Base-by-base conservation (phyloP, 2,888 invertebrate genomes). In the Bugula neritina region DNA sequence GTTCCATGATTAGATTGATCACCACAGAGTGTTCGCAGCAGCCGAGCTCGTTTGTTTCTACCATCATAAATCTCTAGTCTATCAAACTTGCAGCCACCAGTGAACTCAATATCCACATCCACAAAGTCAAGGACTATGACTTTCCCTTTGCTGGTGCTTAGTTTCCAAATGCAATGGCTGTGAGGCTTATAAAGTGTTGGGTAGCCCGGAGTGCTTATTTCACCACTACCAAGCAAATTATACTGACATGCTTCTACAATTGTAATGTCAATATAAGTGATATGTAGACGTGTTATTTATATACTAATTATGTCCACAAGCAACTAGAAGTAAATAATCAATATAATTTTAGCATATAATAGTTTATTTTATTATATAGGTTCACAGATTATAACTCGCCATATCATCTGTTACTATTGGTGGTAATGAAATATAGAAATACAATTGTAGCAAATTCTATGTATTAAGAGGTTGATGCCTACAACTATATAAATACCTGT, bases 91-190 rank as follows among this genome's bases (percentile, higher is more conserved):
- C 63, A 63, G 5, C 31, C 3, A n/a, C 31, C 31, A 10, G 63
- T 63, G 31, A 31, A 63, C 63, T 63, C 63, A n/a, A 63, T 63
- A n/a, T 63, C 63, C 10, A 63, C 5, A 27, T 63, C 63, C 31
- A 31, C 5, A 27, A 63, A 13, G 10, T 21, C 10, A 2, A 63
- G 63, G 31, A 17, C 34, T 3, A 63, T 63, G 17, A 21, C 3
- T 25, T 13, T 5, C 31, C 34, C 63, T 34, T 31, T 63, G 2
- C 27, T 31, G 2, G 31, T 31, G 13, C 31, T 31, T 21, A 63
- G 31, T n/a, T 63, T 63, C 63, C 63, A 63, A n/a, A 63, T 63
- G n/a, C 63, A 63, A 31, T 63, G 13, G 5, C 10, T 29, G 31
- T 63, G 2, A 31, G 63, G 34, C 1, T 63, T 31, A 31, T 63